A percentile compares a stretch with the other conserved stretches of the same genome.
These are phyloP conservation scores for Muscicapa striata DNA, from an alignment of 2,797 vertebrate genomes.

Conservation along the genomic window DNA sequence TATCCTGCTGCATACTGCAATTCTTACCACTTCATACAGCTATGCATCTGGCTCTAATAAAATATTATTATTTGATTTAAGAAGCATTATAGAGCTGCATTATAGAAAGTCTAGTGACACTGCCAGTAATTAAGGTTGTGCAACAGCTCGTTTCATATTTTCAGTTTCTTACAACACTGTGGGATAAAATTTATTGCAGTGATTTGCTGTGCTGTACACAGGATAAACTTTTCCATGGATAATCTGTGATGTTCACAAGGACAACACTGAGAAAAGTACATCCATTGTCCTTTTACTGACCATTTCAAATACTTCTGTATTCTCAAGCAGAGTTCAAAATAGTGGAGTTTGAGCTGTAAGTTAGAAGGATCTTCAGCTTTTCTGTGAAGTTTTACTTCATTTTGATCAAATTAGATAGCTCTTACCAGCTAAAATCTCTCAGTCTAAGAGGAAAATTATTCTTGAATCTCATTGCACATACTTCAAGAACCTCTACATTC, in stretches of 20 bases:
- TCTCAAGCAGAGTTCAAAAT: neutral
- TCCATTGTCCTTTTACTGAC: neutral
- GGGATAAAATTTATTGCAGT: neutral
- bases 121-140: neutral
- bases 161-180: neutral
- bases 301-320: neutral
- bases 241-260: neutral
- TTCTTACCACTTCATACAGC: neutral
- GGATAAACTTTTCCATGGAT: neutral
- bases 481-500: neutral
- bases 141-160: neutral
- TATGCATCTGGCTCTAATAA: neutral
- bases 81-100: neutral
- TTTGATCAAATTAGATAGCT: neutral
- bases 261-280: neutral
- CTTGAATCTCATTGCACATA: neutral
- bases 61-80: neutral
- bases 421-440: neutral
- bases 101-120: neutral
- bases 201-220: neutral
- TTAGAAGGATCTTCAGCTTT: neutral
- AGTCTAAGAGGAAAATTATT: neutral
- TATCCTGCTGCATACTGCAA: neutral
- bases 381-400: neutral
- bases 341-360: neutral